Evolutionary conservation across 2,888 invertebrate species (phyloP).

Genomic region (Oligia fasciuncula): DNA sequence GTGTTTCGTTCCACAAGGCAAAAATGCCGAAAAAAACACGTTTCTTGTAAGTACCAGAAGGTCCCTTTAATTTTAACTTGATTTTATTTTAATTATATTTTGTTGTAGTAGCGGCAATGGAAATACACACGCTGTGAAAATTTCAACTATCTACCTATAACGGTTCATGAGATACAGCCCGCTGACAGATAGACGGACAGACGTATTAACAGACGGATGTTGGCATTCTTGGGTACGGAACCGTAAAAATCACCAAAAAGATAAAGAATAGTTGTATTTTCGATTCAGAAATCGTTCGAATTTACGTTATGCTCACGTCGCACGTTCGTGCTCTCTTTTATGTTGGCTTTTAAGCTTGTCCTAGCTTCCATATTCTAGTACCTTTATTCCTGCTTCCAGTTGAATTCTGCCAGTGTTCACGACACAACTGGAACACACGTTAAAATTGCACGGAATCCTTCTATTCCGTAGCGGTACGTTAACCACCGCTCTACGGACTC

Average conservation of each 20-base stretch:
- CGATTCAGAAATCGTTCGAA: neutral
- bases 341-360: neutral
- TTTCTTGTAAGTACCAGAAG: too few species aligned
- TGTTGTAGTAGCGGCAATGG: too few species aligned
- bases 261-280: neutral
- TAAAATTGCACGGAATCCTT: conserved; percentile 35
- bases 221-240: neutral
- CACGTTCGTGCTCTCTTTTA: neutral
- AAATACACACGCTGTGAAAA: too few species aligned
- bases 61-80: too few species aligned
- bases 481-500: conserved; percentile 18
- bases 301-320: neutral
- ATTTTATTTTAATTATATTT: too few species aligned
- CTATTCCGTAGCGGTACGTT: conserved; percentile 15
- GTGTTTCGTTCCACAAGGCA: too few species aligned
- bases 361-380: neutral
- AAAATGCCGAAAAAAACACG: too few species aligned
- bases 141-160: neutral
- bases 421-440: conserved; percentile 26
- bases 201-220: neutral
- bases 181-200: neutral
- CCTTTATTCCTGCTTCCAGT: neutral
- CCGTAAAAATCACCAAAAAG: too few species aligned
- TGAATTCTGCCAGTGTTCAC: conserved; percentile 9
- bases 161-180: neutral